phyloP scores from a whole-genome alignment of 2,797 vertebrate genomes.

The Ambastaia sidthimunki region DNA sequence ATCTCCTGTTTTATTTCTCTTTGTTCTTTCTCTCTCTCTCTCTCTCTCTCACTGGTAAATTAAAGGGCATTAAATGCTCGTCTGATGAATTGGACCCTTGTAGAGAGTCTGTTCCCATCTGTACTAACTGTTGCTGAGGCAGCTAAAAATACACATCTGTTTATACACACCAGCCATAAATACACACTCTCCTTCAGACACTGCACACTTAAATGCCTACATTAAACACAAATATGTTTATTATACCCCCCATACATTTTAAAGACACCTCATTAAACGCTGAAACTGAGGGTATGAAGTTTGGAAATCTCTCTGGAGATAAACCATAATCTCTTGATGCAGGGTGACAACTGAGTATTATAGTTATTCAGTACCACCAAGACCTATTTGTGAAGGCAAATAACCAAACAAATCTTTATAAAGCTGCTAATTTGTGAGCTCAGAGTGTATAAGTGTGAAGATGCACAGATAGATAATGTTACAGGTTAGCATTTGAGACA shows the following conservation, averaged over 20 bases:
- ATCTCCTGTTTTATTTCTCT: background rate
- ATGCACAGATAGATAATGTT: slow-evolving; percentile 4
- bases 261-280: slow-evolving; percentile 33
- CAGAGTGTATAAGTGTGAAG: background rate
- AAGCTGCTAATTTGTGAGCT: slow-evolving; percentile 27
- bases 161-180: slow-evolving; percentile 50
- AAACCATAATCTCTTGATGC: slow-evolving; percentile 22
- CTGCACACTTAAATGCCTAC: slow-evolving; percentile 35
- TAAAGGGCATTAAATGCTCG: slow-evolving; percentile 39
- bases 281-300: slow-evolving; percentile 41
- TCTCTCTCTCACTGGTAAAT: slow-evolving; percentile 36
- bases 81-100: slow-evolving; percentile 56
- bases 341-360: slow-evolving; percentile 36
- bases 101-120: slow-evolving; percentile 52
- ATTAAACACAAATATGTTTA: slow-evolving; percentile 42
- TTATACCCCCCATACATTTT: slow-evolving; percentile 26
- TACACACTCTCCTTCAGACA: slow-evolving; percentile 30
- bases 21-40: background rate
- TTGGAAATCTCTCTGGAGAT: slow-evolving; percentile 19
- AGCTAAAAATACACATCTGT: slow-evolving; percentile 52
- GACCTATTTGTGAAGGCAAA: slow-evolving; percentile 35
- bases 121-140: slow-evolving; percentile 55
- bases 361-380: slow-evolving; percentile 16
- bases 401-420: slow-evolving; percentile 20
- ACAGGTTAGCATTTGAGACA: background rate